These are phyloP conservation scores for Hylomyscus alleni DNA, from an alignment of 2,797 vertebrate species.

Conservation along the genomic window DNA sequence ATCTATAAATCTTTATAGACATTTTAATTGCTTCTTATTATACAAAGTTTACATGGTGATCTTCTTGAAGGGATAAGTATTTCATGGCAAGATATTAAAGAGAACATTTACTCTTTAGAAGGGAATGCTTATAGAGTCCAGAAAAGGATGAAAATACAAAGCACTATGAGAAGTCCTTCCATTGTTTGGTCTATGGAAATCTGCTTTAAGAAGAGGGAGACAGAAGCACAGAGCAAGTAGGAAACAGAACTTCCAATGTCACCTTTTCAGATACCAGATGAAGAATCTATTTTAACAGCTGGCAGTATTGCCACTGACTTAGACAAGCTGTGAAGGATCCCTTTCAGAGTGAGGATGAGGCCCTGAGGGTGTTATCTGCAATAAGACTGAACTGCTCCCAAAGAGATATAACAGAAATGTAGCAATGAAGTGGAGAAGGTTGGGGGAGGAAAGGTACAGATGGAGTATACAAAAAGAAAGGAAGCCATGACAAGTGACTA, in stretches of 20 bases:
- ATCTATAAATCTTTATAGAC: constrained; percentile 50
- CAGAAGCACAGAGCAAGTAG: neutral
- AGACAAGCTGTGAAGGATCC: constrained; percentile 3
- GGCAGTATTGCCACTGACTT: constrained; percentile 12
- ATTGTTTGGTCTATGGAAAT: neutral
- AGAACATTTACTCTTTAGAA: constrained; percentile 32
- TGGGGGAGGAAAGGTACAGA: neutral
- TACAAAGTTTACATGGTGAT: constrained; percentile 25
- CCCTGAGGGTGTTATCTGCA: neutral
- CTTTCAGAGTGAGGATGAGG: neutral
- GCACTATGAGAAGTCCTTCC: neutral
- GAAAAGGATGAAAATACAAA: constrained; percentile 27
- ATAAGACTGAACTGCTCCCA: constrained; percentile 4
- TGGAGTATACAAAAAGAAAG: neutral
- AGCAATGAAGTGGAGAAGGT: neutral
- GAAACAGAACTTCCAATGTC: constrained; percentile 1
- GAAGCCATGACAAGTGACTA: neutral
- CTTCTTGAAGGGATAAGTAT: constrained; percentile 22
- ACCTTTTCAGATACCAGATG: constrained; percentile 52
- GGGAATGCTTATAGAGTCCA: neutral
- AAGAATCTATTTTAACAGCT: constrained; percentile 52
- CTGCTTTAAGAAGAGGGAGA: neutral
- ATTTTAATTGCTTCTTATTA: constrained; percentile 55
- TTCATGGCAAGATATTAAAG: constrained; percentile 41
- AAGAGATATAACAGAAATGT: constrained; percentile 38